Evolutionary conservation across 2,797 vertebrate species (phyloP), one percentile per base, ranked within the genome.

Genomic region (Microctenopoma lineatum): DNA sequence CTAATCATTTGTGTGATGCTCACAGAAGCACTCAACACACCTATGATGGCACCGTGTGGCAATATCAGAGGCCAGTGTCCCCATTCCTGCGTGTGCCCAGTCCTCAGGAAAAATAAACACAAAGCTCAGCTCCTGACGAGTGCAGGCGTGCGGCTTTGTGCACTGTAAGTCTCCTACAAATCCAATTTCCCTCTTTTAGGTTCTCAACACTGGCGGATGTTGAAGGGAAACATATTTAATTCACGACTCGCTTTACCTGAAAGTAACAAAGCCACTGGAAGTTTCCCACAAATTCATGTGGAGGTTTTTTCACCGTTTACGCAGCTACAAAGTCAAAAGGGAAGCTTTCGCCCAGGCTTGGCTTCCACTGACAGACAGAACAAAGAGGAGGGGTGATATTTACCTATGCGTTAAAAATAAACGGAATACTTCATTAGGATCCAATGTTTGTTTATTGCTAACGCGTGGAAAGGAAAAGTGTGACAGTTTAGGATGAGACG

Each of bases 341-440:
- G 68, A 84, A 61, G 79, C 64, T 79, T 65, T 74, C 21, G 8
- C 52, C 61, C 64, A 71, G 58, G 26, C 75, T 73, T 70, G 60
- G 73, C 76, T 73, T 62, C 47, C 18, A 29, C 41, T 81, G 78
- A 79, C 83, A 64, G 77, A 60, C 80, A 66, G 83, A 79, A 87
- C 70, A 83, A 90, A 87, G 75, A 79, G 84, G 84, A 87, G 89
- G 9, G 0, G 56, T n/a, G 68, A 70, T 90, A 66, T 92, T 92
- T 89, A 89, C 87, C 79, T 77, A 57, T 70, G 77, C 69, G 42
- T 82, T 82, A 42, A 77, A 78, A 75, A 82, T 92, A 77, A 93
- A 87, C 83, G 79, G 87, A 66, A 85, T 59, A 69, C 79, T 84
- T 89, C 73, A 89, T 79, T 69, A 78, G 70, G 59, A 74, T 52